Evolutionary conservation across 2,797 vertebrate species (phyloP).

Genomic region (Pempheris klunzingeri): DNA sequence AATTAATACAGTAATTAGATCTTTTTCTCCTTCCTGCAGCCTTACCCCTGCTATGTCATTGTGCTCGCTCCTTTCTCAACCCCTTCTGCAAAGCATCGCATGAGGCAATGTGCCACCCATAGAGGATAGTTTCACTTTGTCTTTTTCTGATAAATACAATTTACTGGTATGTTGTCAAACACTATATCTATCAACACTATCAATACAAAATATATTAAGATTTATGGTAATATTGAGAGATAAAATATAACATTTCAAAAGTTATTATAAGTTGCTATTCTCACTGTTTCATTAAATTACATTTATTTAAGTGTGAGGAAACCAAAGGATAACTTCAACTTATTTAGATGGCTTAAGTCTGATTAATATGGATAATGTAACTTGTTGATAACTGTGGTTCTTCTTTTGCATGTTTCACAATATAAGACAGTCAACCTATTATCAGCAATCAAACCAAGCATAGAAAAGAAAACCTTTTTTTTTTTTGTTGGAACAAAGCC

Average conservation of each 20-base stretch:
- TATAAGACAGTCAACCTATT: no score
- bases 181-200: not conserved
- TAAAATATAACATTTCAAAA: conserved; percentile 15
- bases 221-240: not conserved
- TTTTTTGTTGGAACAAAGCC: not conserved
- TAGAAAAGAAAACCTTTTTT: not conserved
- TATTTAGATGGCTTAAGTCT: not conserved
- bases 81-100: conserved; percentile 31
- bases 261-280: conserved; percentile 1
- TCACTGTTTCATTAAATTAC: not conserved
- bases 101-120: conserved; percentile 39
- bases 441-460: not conserved
- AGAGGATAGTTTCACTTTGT: conserved; percentile 38
- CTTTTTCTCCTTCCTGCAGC: conserved; percentile 65
- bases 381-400: not conserved
- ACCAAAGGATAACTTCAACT: not conserved
- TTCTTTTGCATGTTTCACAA: not conserved
- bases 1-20: conserved; percentile 85
- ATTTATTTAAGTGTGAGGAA: conserved; percentile 10
- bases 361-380: not conserved
- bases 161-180: conserved; percentile 40
- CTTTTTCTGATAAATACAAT: conserved; percentile 24
- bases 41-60: conserved; percentile 68
- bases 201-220: conserved; percentile 2
- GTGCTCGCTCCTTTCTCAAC: conserved; percentile 51